Evolutionary conservation across 2,888 invertebrate species (phyloP), one percentile per base, ranked within the genome.

Genomic region (Lamellibrachia satsuma): DNA sequence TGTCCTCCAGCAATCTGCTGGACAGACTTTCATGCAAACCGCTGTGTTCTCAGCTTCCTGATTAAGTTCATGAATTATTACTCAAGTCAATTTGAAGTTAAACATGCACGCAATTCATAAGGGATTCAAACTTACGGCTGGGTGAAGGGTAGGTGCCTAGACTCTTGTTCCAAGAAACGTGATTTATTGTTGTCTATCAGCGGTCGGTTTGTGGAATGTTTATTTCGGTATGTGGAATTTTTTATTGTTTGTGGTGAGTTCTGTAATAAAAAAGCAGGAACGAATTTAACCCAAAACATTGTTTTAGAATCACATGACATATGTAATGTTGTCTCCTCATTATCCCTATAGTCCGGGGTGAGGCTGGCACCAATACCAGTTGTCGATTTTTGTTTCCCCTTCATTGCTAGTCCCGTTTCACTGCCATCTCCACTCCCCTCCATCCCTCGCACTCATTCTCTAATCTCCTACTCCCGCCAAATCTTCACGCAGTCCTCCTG

Each of bases 71-170:
- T 75, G 22, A 75, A 75, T 75, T 75, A 75, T 75, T 75, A 75
- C 75, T 75, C 22, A 75, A 75, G 75, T 75, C n/a, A 75, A 75
- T 75, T 75, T 75, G 75, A 75, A 75, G 75, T 75, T 75, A 75
- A 75, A 75, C 75, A 75, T 75, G 75, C 75, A 75, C 22, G 75
- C n/a, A 75, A 75, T 75, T 22, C 75, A 75, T 11, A 6, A 75
- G 75, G 22, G 75, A 75, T 4, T 75, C 75, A 15, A 15, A 2
- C 22, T 15, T n/a, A 15, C 22, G 15, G 9, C 15, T 22, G 75
- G 75, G 15, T 75, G 75, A 75, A 75, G 75, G 11, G 22, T 75
- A n/a, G 75, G n/a, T 75, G 75, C 6, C 22, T 6, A 75, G n/a
- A 22, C 6, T 15, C 55, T 22, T 15, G 22, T 75, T 75, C 75